Evolutionary conservation across 2,888 invertebrate species (phyloP).

Genomic region (Dryomyza anilis): DNA sequence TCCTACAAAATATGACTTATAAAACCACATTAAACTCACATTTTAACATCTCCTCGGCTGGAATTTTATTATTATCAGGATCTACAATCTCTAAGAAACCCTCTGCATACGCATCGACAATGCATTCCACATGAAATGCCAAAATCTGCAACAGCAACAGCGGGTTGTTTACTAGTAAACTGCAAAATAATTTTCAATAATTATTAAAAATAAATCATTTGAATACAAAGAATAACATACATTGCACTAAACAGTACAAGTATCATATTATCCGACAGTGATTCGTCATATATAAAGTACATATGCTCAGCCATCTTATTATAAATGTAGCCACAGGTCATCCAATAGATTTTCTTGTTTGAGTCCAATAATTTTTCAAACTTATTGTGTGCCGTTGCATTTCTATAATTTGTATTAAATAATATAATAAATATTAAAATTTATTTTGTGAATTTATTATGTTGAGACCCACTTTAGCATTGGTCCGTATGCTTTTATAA

Average conservation of each 20-base stretch:
- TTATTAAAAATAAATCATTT: neutral
- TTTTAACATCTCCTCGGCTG: constrained; percentile 56
- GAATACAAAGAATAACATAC: constrained; percentile 45
- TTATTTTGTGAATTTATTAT: neutral
- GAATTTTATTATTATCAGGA: constrained; percentile 57
- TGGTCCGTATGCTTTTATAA: constrained; percentile 57
- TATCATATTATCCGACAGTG: constrained; percentile 59
- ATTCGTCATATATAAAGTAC: constrained; percentile 57
- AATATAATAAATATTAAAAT: neutral
- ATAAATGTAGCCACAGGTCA: constrained; percentile 56
- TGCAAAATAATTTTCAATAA: constrained; percentile 44
- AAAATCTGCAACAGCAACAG: constrained; percentile 71
- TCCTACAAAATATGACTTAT: too few species aligned
- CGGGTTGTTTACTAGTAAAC: constrained; percentile 66
- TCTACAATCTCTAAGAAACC: constrained; percentile 59
- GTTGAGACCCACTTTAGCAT: constrained; percentile 52
- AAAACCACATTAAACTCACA: too few species aligned
- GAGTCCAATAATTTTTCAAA: constrained; percentile 56
- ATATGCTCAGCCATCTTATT: constrained; percentile 57
- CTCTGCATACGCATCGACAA: constrained; percentile 67
- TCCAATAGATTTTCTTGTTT: constrained; percentile 57
- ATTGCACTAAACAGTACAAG: constrained; percentile 59
- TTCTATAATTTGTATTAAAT: too few species aligned
- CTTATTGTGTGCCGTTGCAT: constrained; percentile 53
- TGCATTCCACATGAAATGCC: constrained; percentile 70